These are phyloP conservation scores for Orestias chungarensis DNA, from an alignment of 2,797 vertebrate species.

Conservation along the genomic window DNA sequence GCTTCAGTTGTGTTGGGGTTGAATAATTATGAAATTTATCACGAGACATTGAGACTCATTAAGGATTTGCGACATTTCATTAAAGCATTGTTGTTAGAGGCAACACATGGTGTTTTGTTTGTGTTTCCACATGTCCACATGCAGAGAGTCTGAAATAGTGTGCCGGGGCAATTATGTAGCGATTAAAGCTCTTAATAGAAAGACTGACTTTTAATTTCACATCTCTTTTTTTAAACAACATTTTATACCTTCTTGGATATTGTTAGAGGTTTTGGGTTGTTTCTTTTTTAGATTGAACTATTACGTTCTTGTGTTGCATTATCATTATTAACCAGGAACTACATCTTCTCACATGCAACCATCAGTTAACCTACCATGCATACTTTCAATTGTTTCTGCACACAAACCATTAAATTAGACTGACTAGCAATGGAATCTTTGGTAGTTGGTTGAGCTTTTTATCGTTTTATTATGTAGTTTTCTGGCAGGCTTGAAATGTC, in stretches of 20 bases:
- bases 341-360: neutral
- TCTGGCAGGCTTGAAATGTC: neutral
- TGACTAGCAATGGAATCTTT: neutral
- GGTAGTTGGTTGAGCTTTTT: neutral
- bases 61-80: conserved; percentile 86
- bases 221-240: conserved; percentile 47
- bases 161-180: conserved; percentile 70
- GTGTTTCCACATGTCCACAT: conserved; percentile 68
- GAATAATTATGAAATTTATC: conserved; percentile 97
- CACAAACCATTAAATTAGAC: neutral
- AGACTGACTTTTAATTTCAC: conserved; percentile 50
- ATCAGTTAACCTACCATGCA: neutral
- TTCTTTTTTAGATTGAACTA: conserved; percentile 33
- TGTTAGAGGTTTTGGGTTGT: too few relatives aligned
- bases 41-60: conserved; percentile 87
- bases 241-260: conserved; percentile 13
- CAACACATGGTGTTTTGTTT: conserved; percentile 79
- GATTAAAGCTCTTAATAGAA: conserved; percentile 73
- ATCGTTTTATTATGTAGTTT: neutral
- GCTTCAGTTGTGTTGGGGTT: conserved; percentile 87
- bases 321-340: neutral
- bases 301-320: conserved; percentile 19
- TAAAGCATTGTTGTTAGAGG: conserved; percentile 83
- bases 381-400: neutral
- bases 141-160: conserved; percentile 62